Evolutionary conservation across 2,113 vertebrate genomes (phyloP).

Genomic region (Lonchura striata): DNA sequence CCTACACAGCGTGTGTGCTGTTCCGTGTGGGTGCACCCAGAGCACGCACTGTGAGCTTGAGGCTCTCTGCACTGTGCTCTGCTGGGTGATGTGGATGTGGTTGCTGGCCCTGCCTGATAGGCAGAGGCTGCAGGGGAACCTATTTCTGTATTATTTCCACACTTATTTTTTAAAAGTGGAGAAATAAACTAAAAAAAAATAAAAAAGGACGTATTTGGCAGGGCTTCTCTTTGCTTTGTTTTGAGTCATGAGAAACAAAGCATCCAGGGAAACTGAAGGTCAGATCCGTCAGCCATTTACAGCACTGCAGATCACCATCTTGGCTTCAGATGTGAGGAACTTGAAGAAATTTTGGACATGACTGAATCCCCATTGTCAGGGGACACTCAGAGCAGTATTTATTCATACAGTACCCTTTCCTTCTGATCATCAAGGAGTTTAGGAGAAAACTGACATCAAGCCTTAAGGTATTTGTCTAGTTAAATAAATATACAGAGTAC

Average conservation of each 20-base stretch:
- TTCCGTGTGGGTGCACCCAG: neutral
- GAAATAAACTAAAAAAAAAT: too few relatives aligned
- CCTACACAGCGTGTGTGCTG: rapidly evolving
- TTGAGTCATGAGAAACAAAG: neutral
- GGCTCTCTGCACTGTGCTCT: neutral
- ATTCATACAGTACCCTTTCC: neutral
- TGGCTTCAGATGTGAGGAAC: neutral
- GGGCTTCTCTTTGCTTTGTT: neutral
- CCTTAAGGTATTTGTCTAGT: constrained; percentile 13
- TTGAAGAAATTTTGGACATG: neutral
- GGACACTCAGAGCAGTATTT: neutral
- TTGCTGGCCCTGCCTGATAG: neutral
- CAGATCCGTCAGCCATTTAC: neutral
- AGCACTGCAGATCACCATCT: neutral
- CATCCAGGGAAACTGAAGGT: neutral
- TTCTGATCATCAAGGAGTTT: constrained; percentile 9
- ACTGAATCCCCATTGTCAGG: neutral
- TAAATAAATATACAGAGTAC: neutral
- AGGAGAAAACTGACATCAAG: neutral
- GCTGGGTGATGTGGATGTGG: rapidly evolving
- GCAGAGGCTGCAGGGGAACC: neutral
- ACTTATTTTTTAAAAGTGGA: neutral
- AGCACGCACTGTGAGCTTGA: neutral
- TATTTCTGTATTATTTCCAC: neutral
- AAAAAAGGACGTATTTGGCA: neutral